Percentiles rank a stretch among this genome's conserved stretches.
phyloP scores from a whole-genome alignment of 2,113 vertebrate genomes.

The Ornithorhynchus anatinus region DNA sequence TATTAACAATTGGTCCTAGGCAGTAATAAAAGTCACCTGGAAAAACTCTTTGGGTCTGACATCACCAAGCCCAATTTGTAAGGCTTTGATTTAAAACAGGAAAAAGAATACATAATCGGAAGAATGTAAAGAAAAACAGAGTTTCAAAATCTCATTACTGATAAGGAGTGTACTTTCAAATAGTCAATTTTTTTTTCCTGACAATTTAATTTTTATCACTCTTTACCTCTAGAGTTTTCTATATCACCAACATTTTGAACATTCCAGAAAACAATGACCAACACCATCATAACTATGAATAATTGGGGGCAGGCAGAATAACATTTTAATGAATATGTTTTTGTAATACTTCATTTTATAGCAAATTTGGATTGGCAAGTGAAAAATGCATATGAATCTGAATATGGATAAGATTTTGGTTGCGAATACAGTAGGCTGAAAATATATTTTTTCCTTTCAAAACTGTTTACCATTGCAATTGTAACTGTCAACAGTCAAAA shows the following conservation, averaged over 20 bases:
- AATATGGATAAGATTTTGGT: too few species aligned
- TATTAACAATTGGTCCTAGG: background rate
- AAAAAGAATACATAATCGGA: background rate
- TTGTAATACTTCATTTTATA: too few species aligned
- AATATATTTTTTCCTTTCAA: too few species aligned
- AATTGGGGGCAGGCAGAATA: background rate
- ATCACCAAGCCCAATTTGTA: background rate
- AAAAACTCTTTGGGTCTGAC: background rate
- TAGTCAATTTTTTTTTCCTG: background rate
- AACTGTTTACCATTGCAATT: too few species aligned
- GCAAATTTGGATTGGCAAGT: too few species aligned
- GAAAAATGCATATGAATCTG: too few species aligned
- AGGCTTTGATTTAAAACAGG: slow-evolving; percentile 20
- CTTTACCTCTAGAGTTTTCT: too few species aligned
- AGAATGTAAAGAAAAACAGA: background rate
- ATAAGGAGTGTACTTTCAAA: background rate
- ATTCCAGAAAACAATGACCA: background rate
- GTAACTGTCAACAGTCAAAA: too few species aligned
- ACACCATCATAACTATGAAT: background rate
- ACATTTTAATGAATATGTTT: background rate
- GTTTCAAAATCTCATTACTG: background rate
- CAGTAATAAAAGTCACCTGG: slow-evolving; percentile 3
- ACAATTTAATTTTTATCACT: slow-evolving; percentile 12
- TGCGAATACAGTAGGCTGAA: too few species aligned
- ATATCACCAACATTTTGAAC: background rate